Conservation (phyloP, 2,113 vertebrate genomes). For the Verasper variegatus region DNA sequence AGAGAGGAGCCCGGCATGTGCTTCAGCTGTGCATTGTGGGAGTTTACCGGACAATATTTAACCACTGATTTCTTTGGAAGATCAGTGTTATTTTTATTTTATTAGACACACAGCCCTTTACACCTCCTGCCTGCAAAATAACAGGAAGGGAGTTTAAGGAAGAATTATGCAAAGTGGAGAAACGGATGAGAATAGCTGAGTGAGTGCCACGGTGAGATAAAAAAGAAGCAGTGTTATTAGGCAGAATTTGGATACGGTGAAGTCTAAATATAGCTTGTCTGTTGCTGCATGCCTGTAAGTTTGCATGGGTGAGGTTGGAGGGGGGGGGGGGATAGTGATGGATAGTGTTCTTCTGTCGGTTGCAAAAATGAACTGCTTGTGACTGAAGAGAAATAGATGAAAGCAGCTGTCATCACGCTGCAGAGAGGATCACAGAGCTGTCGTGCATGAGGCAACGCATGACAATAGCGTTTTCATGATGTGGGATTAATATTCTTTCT, state of each 20-base stretch:
- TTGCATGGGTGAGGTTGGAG: constrained; percentile 17
- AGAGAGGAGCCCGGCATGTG: constrained; percentile 4
- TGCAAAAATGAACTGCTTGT: constrained; percentile 18
- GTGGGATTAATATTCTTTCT: constrained; percentile 48
- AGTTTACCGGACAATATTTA: constrained; percentile 28
- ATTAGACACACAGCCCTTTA: neutral
- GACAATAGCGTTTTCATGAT: constrained; percentile 39
- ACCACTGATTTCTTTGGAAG: constrained; percentile 24
- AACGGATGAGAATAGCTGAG: constrained; percentile 30
- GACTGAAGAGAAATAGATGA: constrained; percentile 46
- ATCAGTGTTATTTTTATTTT: constrained; percentile 21
- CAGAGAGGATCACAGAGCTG: constrained; percentile 39
- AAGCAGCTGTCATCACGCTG: constrained; percentile 25
- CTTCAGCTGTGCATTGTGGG: constrained; percentile 8
- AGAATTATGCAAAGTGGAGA: constrained; percentile 27
- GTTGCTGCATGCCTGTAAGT: constrained; percentile 60
- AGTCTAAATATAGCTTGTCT: constrained; percentile 74
- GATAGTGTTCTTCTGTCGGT: constrained; percentile 6
- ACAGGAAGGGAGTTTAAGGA: neutral
- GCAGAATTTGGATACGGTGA: constrained; percentile 48
- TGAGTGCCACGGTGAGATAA: constrained; percentile 9
- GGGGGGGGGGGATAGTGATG: constrained; percentile 24
- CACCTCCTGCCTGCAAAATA: neutral
- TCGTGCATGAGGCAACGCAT: neutral
- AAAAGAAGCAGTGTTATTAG: constrained; percentile 51